Evolutionary conservation across 2,888 invertebrate genomes (phyloP), one percentile per base, ranked within the genome.

Genomic region (Drosophila mercatorum): DNA sequence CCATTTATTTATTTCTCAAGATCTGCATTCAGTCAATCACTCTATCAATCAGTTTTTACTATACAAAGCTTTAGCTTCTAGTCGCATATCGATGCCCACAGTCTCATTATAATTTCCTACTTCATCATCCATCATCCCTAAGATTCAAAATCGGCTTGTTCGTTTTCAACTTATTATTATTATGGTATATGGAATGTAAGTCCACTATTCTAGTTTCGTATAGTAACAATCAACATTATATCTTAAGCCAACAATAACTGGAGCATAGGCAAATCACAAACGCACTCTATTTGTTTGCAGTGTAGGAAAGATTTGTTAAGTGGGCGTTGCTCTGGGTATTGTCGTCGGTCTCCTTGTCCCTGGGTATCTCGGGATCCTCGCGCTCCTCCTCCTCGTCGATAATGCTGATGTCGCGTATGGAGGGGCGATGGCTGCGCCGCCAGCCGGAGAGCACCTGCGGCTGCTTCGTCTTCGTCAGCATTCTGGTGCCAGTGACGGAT

Each of bases 361-460:
- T 88, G 10, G 90, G 90, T 34, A 89, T 56, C 75, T 93, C 93
- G 12, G 93, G 93, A 85, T 93, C 93, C 65, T 95, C 96, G 31
- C 94, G 94, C 78, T 96, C 94, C 78, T 96, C 96, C 85, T 96
- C 96, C 90, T 97, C 97, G 89, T 97, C 96, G 91, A 97, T 96
- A 91, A 97, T 97, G 76, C 97, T 96, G 73, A 97, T 97, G 92
- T 97, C 97, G 55, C 97, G 95, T 64, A 97, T 96, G 0, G 97
- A 97, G 5, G 97, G 97, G 70, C 97, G 94, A 90, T 97, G 96
- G 56, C 96, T 95, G 78, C 96, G 94, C 22, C 96, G 94, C 97
- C 97, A 97, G 66, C 96, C 96, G 93, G 81, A 77, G 3, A 95
- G 90, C 55, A 94, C 93, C 70, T 95, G 95, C 1, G 96, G 96